These are phyloP conservation scores for Atrina japonica DNA, from an alignment of 2,888 invertebrate species.

Conservation along the genomic window DNA sequence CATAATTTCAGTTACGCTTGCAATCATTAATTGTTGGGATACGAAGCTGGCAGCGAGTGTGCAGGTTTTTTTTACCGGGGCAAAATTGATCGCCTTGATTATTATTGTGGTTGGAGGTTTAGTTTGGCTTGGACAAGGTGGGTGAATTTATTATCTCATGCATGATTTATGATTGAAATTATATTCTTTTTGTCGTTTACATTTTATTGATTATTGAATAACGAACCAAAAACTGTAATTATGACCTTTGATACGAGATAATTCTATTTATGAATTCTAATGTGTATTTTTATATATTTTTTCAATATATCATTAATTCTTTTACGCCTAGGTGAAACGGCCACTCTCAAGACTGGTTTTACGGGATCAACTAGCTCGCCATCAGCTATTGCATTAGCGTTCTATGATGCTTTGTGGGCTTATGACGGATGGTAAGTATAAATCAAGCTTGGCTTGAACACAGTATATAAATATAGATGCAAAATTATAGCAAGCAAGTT, in stretches of 20 bases:
- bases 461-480: too few species aligned
- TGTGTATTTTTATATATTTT: too few species aligned
- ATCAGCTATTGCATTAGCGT: slow-evolving; percentile 88
- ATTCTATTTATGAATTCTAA: too few species aligned
- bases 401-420: slow-evolving; percentile 92
- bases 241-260: too few species aligned
- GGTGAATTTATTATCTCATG: background rate
- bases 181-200: too few species aligned
- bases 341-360: slow-evolving; percentile 59
- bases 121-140: slow-evolving; percentile 92
- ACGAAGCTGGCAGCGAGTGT: slow-evolving; percentile 95
- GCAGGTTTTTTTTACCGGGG: slow-evolving; percentile 96
- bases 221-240: too few species aligned
- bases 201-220: too few species aligned
- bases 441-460: background rate
- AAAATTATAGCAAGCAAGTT: too few species aligned
- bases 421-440: slow-evolving; percentile 90
- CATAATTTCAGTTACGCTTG: slow-evolving; percentile 88
- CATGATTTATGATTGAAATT: background rate
- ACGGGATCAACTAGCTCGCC: slow-evolving; percentile 56
- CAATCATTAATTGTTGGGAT: slow-evolving; percentile 96
- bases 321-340: slow-evolving; percentile 58
- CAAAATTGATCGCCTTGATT: slow-evolving; percentile 93
- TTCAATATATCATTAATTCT: too few species aligned
- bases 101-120: slow-evolving; percentile 94